A percentile compares a stretch with the other conserved stretches of the same genome.
phyloP scores from a whole-genome alignment of 2,888 invertebrate genomes.

The Diaperis boleti region DNA sequence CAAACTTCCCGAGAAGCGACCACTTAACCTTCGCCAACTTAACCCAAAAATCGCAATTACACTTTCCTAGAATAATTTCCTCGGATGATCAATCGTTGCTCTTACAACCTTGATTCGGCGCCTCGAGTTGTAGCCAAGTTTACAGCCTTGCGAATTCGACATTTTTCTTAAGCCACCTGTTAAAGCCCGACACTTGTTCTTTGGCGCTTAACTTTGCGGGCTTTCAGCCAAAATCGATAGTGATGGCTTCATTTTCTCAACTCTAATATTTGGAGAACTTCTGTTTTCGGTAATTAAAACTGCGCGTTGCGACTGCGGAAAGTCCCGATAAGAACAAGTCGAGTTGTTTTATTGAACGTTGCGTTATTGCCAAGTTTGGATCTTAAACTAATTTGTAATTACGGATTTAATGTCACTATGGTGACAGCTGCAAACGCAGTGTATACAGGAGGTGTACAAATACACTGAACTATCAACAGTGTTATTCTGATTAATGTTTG shows the following conservation, averaged over 20 bases:
- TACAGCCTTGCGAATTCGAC: background rate
- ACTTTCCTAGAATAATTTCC: background rate
- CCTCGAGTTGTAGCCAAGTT: background rate
- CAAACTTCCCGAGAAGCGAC: background rate
- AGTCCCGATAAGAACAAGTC: background rate
- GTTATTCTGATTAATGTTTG: no score
- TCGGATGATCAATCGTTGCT: background rate
- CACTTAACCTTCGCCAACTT: background rate
- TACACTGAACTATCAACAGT: no score
- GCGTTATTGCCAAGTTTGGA: no score
- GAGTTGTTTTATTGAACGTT: no score
- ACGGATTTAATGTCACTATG: no score
- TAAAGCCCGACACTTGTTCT: conserved; percentile 1
- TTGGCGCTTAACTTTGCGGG: background rate
- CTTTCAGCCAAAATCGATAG: conserved; percentile 15
- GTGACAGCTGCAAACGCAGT: no score
- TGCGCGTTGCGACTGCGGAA: background rate
- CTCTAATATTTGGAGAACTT: background rate
- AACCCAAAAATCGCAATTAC: background rate
- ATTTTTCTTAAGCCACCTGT: conserved; percentile 7
- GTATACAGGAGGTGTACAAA: no score
- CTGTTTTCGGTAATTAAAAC: conserved; percentile 21
- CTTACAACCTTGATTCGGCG: background rate
- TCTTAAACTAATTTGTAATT: no score
- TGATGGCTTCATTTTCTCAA: background rate